These are phyloP conservation scores for Pterois miles DNA, from an alignment of 2,797 vertebrate genomes.

Conservation along the genomic window DNA sequence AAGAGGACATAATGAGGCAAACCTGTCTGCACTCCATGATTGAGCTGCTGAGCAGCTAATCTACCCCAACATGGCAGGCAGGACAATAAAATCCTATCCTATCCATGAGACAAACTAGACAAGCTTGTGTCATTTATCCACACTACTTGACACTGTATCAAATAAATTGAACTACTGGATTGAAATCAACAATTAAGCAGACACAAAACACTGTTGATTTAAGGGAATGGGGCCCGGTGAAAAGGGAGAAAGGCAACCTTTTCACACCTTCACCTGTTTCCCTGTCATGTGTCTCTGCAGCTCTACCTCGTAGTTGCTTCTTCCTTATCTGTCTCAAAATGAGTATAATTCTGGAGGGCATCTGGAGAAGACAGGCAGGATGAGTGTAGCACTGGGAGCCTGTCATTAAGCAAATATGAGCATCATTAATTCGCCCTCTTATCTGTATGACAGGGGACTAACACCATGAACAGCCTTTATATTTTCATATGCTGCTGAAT, in stretches of 20 bases:
- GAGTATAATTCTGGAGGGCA: background rate
- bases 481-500: background rate
- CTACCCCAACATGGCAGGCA: accelerated
- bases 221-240: too few relatives aligned
- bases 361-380: background rate
- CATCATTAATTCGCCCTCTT: background rate
- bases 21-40: too few relatives aligned
- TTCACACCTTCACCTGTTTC: too few relatives aligned
- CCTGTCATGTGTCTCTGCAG: background rate
- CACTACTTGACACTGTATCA: too few relatives aligned
- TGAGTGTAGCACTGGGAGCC: background rate
- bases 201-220: too few relatives aligned
- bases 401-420: background rate
- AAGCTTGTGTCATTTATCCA: too few relatives aligned
- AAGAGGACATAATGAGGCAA: too few relatives aligned
- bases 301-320: background rate
- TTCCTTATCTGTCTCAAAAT: background rate
- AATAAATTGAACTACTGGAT: too few relatives aligned
- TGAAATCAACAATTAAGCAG: too few relatives aligned
- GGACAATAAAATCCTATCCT: accelerated
- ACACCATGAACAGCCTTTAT: background rate
- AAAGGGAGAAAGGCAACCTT: too few relatives aligned
- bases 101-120: too few relatives aligned
- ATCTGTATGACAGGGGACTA: background rate
- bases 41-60: too few relatives aligned